Conservation (phyloP, 1,140 invertebrate genomes). For the Drosophila watanabei region DNA sequence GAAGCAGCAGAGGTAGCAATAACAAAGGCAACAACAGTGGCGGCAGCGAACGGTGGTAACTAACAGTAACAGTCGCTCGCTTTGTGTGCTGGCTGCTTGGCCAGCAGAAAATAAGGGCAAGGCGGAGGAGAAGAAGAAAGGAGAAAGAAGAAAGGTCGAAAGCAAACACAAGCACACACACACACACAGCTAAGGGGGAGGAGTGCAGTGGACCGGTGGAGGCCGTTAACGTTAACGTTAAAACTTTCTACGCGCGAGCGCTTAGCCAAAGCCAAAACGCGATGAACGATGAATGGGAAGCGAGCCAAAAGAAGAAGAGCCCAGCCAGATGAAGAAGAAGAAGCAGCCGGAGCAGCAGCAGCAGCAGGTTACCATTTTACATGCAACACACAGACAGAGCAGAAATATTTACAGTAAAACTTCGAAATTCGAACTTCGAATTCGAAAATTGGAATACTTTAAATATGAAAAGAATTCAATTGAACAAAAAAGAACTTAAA, state of each 20-base stretch:
- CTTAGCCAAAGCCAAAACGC: constrained; percentile 79
- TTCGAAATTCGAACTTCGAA: neutral
- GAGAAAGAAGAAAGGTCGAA: constrained; percentile 80
- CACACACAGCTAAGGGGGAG: neutral
- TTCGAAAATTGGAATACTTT: neutral
- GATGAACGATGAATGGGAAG: constrained; percentile 35
- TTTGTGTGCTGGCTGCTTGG: constrained; percentile 52
- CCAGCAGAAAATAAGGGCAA: constrained; percentile 75
- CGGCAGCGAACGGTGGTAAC: constrained; percentile 52
- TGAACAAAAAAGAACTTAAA: neutral
- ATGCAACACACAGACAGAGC: constrained; percentile 25
- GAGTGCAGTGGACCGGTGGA: constrained; percentile 38
- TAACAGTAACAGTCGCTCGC: constrained; percentile 67
- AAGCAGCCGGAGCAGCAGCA: constrained; percentile 12
- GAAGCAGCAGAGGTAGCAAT: constrained; percentile 19
- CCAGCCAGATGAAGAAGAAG: constrained; percentile 33
- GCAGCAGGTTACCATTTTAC: constrained; percentile 62
- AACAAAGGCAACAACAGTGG: constrained; percentile 17
- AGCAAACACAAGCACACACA: constrained; percentile 62
- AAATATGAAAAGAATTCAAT: no score
- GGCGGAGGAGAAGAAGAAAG: constrained; percentile 54
- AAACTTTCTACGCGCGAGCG: constrained; percentile 80
- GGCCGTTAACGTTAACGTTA: constrained; percentile 68
- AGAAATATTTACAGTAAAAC: constrained; percentile 9
- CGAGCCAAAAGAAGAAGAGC: constrained; percentile 45